phyloP scores from a whole-genome alignment of 2,797 vertebrate genomes.

The Phoeniculus purpureus region DNA sequence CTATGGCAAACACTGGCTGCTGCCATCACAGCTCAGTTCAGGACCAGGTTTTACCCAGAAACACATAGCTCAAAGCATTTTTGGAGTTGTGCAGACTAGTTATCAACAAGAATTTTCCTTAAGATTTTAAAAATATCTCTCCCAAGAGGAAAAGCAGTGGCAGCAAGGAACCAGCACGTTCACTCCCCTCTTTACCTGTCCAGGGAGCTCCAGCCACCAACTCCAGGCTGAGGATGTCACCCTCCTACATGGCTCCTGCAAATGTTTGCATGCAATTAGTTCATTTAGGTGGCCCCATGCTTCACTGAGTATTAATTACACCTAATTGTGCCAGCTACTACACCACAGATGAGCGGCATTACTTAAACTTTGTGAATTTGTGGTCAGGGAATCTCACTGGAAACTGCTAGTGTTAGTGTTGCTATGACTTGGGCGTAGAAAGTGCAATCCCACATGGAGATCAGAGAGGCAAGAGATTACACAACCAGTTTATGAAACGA shows the following conservation, averaged over 20 bases:
- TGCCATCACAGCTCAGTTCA: not conserved
- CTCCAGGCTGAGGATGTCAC: not conserved
- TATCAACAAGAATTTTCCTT: not conserved
- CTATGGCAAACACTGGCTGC: not conserved
- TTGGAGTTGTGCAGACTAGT: not conserved
- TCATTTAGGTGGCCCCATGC: constrained; percentile 14
- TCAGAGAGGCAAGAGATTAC: not conserved
- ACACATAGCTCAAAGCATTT: not conserved
- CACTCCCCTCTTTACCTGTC: accelerated
- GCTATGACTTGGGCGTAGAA: not conserved
- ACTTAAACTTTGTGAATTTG: not conserved
- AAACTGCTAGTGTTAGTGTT: not conserved
- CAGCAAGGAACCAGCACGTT: not conserved
- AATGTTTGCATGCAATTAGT: not conserved
- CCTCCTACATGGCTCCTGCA: not conserved
- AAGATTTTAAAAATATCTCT: accelerated
- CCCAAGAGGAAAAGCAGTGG: not conserved
- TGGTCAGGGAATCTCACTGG: not conserved
- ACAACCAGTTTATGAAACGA: not conserved
- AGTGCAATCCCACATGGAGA: accelerated
- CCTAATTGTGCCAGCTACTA: constrained; percentile 26
- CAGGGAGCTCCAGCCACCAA: accelerated
- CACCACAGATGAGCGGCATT: constrained; percentile 6
- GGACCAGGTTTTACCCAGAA: not conserved
- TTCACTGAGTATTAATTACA: constrained; percentile 50